Conservation (phyloP, 2,113 vertebrate species). For the Nematolebias whitei region DNA sequence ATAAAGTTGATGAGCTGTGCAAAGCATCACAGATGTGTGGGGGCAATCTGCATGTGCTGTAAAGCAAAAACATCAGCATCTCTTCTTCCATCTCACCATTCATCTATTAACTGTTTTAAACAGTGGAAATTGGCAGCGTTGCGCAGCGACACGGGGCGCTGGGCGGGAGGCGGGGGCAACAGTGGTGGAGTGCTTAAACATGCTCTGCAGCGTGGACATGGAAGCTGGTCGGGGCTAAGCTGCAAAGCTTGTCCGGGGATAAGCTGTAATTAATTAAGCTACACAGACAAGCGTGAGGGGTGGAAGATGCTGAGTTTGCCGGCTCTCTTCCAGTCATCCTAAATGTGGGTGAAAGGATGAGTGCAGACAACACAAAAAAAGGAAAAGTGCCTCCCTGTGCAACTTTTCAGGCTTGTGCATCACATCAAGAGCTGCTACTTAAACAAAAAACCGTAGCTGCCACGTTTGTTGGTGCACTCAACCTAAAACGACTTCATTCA, state of each 20-base stretch:
- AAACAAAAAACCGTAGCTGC: constrained; percentile 33
- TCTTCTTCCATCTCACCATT: constrained; percentile 18
- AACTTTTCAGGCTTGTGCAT: constrained; percentile 56
- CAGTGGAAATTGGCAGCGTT: constrained; percentile 47
- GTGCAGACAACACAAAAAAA: constrained; percentile 46
- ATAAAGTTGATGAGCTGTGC: constrained; percentile 21
- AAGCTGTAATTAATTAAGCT: constrained; percentile 80
- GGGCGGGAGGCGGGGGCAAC: constrained; percentile 10
- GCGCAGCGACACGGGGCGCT: constrained; percentile 32
- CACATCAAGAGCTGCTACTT: constrained; percentile 50
- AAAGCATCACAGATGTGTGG: constrained; percentile 33
- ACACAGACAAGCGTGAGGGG: constrained; percentile 59
- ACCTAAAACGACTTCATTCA: constrained; percentile 43
- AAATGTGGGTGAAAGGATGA: constrained; percentile 66
- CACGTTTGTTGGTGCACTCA: constrained; percentile 44
- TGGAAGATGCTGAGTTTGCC: constrained; percentile 78
- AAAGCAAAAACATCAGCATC: constrained; percentile 30
- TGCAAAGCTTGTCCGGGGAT: constrained; percentile 73
- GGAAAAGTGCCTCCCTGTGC: constrained; percentile 59
- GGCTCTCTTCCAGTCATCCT: constrained; percentile 39
- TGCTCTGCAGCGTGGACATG: constrained; percentile 58
- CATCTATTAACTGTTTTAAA: constrained; percentile 56
- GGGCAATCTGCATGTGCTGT: constrained; percentile 12
- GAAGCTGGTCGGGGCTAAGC: constrained; percentile 67
- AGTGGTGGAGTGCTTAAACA: constrained; percentile 30